These are phyloP conservation scores for Lepidocyrtinus sp. DNA, from an alignment of 2,888 invertebrate genomes.

Conservation along the genomic window DNA sequence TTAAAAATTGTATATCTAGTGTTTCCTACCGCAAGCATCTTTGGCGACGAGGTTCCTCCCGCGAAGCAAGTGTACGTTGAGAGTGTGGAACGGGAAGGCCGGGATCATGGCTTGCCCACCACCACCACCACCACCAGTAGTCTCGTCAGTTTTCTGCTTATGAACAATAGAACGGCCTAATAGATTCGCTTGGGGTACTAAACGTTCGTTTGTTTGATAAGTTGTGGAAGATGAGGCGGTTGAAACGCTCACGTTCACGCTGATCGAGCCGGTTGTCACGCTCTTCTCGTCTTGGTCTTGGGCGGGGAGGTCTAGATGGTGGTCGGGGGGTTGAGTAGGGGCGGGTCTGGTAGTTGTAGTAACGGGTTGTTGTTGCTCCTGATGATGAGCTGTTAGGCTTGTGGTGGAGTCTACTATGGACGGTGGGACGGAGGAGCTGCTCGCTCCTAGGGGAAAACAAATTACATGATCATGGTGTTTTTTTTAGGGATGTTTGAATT, in stretches of 20 bases:
- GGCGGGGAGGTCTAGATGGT: too few relatives aligned
- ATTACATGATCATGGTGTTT: too few relatives aligned
- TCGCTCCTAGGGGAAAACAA: not conserved
- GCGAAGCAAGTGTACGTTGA: constrained; percentile 89
- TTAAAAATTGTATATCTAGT: constrained; percentile 63
- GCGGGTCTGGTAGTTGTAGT: too few relatives aligned
- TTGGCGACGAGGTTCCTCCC: constrained; percentile 92
- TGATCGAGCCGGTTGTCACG: constrained; percentile 49
- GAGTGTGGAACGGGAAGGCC: constrained; percentile 85
- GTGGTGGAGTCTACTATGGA: constrained; percentile 61
- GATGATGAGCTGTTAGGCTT: too few relatives aligned
- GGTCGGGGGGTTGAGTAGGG: too few relatives aligned
- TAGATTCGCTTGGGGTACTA: constrained; percentile 9
- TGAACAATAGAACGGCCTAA: not conserved
- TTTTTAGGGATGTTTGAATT: too few relatives aligned
- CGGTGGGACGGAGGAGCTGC: constrained; percentile 17
- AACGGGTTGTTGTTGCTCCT: too few relatives aligned
- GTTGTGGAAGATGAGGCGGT: constrained; percentile 59
- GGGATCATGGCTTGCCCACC: constrained; percentile 19
- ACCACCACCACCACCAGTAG: not conserved
- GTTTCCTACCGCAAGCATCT: constrained; percentile 90
- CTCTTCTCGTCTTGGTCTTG: constrained; percentile 25
- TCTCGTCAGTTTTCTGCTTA: not conserved
- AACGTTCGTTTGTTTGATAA: constrained; percentile 40
- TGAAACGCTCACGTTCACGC: constrained; percentile 61